Percentiles rank a stretch among this genome's conserved stretches.
Evolutionary conservation across 2,797 vertebrate genomes (phyloP).

Genomic region (Gambelia wislizenii): DNA sequence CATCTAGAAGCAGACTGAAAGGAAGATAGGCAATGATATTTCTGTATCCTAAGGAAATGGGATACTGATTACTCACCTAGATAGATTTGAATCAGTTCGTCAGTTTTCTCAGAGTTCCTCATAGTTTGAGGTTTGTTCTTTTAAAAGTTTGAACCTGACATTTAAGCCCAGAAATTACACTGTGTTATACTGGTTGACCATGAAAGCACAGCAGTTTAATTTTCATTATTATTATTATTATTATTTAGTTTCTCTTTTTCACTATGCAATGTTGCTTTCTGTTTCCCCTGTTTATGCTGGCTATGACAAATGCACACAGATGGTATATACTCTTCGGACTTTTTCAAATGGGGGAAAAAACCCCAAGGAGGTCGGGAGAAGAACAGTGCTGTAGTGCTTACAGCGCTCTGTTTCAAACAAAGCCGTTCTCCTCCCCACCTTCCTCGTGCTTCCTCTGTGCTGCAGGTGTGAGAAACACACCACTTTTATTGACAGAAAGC

Average conservation of each 20-base stretch:
- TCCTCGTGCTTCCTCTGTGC: no score
- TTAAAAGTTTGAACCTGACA: not conserved
- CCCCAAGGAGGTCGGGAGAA: no score
- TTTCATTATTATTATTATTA: not conserved
- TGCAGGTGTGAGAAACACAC: no score
- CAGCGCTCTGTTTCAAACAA: no score
- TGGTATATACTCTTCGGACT: no score
- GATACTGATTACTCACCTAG: not conserved
- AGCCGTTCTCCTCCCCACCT: no score
- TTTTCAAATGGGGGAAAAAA: no score
- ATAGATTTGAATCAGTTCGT: slow-evolving; percentile 5
- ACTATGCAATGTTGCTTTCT: not conserved
- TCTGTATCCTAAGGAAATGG: not conserved
- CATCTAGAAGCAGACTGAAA: not conserved
- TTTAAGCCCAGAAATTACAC: not conserved
- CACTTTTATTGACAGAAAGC: no score
- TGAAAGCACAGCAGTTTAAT: not conserved
- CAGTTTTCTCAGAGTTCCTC: not conserved
- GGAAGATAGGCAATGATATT: not conserved
- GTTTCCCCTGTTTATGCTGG: not conserved
- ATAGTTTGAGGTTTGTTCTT: not conserved
- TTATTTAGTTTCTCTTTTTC: not conserved
- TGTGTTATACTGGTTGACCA: not conserved
- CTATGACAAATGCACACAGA: no score
- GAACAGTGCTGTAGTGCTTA: no score